These are phyloP conservation scores for Crossocerus cetratus DNA, from an alignment of 2,888 invertebrate genomes.

Conservation along the genomic window DNA sequence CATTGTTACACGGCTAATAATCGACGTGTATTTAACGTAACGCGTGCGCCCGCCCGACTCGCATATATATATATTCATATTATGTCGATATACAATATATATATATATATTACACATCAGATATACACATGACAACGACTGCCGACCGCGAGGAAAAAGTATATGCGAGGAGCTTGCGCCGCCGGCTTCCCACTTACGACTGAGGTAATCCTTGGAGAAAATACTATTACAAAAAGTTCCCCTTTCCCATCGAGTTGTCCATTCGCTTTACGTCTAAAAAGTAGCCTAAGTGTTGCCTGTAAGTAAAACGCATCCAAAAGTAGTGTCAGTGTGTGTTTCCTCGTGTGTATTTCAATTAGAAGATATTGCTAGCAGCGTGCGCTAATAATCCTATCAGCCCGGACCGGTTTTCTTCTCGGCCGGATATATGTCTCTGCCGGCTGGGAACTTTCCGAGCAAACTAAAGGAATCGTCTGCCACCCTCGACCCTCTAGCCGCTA, in stretches of 20 bases:
- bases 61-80: too few relatives aligned
- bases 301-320: conserved; percentile 28
- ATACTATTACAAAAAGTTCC: conserved; percentile 20
- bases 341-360: conserved; percentile 10
- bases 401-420: background rate
- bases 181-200: background rate
- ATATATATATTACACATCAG: too few relatives aligned
- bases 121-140: too few relatives aligned
- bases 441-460: background rate
- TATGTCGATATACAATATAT: too few relatives aligned
- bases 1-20: too few relatives aligned
- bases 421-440: background rate
- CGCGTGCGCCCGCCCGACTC: too few relatives aligned
- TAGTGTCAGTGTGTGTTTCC: background rate
- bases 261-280: conserved; percentile 18
- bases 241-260: background rate
- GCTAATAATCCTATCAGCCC: background rate
- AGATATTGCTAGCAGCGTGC: conserved; percentile 32
- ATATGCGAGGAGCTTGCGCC: too few relatives aligned
- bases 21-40: too few relatives aligned
- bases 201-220: conserved; percentile 2
- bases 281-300: conserved; percentile 29
- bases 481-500: conserved; percentile 7
- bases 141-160: too few relatives aligned
- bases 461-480: background rate